Evolutionary conservation across 2,888 invertebrate genomes (phyloP).

Genomic region (Lingula anatina): DNA sequence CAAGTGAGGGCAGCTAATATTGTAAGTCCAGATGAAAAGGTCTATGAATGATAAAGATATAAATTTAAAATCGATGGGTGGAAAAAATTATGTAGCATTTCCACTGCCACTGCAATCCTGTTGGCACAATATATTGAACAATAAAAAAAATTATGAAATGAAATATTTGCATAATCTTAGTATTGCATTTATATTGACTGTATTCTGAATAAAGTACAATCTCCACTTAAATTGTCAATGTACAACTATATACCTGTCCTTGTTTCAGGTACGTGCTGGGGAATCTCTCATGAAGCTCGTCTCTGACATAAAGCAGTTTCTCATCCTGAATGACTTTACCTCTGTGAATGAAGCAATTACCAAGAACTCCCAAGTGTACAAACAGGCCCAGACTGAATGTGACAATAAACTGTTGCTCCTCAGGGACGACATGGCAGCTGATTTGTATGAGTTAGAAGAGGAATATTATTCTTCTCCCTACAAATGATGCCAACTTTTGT

Average conservation of each 20-base stretch:
- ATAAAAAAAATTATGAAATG: too few species aligned
- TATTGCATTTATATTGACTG: too few species aligned
- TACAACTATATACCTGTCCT: too few species aligned
- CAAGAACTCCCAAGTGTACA: constrained; percentile 84
- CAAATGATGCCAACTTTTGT: constrained; percentile 24
- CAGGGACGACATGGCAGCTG: constrained; percentile 90
- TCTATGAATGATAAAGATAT: not conserved
- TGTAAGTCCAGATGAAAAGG: constrained; percentile 44
- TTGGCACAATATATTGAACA: too few species aligned
- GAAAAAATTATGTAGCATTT: too few species aligned
- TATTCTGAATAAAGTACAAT: too few species aligned
- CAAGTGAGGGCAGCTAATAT: constrained; percentile 94
- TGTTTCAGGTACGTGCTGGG: constrained; percentile 75
- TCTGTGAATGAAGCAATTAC: constrained; percentile 96
- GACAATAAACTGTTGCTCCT: constrained; percentile 88
- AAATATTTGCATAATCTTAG: too few species aligned
- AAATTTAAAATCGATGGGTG: not conserved
- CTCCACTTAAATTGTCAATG: too few species aligned
- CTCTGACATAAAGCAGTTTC: constrained; percentile 94
- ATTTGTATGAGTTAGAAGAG: constrained; percentile 86
- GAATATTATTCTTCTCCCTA: constrained; percentile 69
- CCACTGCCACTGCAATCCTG: too few species aligned
- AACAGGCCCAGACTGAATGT: constrained; percentile 85
- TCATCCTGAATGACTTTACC: constrained; percentile 96
- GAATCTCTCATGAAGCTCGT: constrained; percentile 96